These are phyloP conservation scores for Laothoe populi DNA, from an alignment of 2,888 invertebrate genomes.

Conservation along the genomic window DNA sequence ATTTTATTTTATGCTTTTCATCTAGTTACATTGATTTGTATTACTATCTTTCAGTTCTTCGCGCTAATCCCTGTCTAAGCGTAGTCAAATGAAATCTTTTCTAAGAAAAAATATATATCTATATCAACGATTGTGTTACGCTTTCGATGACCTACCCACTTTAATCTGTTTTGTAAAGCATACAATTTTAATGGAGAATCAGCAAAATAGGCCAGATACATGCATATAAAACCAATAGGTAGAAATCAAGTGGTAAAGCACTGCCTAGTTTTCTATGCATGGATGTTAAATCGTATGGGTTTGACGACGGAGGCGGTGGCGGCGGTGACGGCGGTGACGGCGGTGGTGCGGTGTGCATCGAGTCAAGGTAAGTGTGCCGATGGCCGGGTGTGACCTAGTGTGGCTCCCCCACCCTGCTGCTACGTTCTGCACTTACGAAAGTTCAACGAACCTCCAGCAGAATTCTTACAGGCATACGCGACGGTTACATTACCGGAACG, in stretches of 20 bases:
- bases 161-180: neutral
- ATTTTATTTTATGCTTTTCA: neutral
- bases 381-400: slow-evolving; percentile 82
- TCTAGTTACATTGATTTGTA: neutral
- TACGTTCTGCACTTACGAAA: slow-evolving; percentile 82
- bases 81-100: neutral
- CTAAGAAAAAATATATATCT: neutral
- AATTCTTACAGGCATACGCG: slow-evolving; percentile 81
- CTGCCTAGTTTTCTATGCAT: slow-evolving; percentile 77
- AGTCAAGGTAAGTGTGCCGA: slow-evolving; percentile 85
- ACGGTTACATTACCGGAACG: slow-evolving; percentile 83
- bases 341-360: slow-evolving; percentile 63
- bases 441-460: slow-evolving; percentile 81
- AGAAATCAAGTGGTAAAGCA: slow-evolving; percentile 56
- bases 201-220: slow-evolving; percentile 32
- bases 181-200: neutral
- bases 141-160: slow-evolving; percentile 6
- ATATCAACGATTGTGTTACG: neutral
- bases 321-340: slow-evolving; percentile 47
- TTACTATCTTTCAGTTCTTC: neutral
- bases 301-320: slow-evolving; percentile 37
- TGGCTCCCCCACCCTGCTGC: slow-evolving; percentile 72
- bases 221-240: slow-evolving; percentile 45
- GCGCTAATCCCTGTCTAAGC: neutral
- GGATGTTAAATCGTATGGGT: slow-evolving; percentile 55